Base-by-base conservation (phyloP, 2,888 invertebrate species). In the Drosophila austrosaltans region DNA sequence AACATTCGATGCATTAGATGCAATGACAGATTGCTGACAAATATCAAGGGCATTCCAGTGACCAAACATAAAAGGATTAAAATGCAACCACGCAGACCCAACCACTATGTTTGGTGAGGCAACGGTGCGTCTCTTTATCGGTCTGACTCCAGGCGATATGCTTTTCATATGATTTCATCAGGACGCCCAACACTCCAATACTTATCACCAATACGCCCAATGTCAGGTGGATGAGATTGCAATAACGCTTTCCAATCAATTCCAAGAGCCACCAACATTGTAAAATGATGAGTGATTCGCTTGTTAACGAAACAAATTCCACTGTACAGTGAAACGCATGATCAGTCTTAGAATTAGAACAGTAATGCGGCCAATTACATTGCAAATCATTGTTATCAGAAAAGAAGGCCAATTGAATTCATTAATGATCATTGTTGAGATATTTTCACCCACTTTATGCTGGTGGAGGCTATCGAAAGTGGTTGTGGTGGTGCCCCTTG, bases 261-360 rank as follows among this genome's bases (percentile, higher is more conserved):
- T 40, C 22, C 0, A 0, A 3, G 16, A 36, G 16, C 62, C 54
- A 56, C 16, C 62, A 59, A 22, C 48, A 7, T 16, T 48, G 62
- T 10, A 30, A n/a, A 6, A 61, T 2, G 12, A 77, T 4, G 0
- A 83, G 1, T 0, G 72, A 5, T 30, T 73, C 71, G 22, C 63
- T 56, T 22, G 62, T 6, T 20, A 69, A 66, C 4, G 76, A 42
- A 12, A 79, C 63, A 5, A 71, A 44, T 0, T 61, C 76, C 39
- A 76, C 0, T 1, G 65, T 40, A 53, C 65, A 67, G 53, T 63
- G 72, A 36, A 69, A 67, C 4, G 71, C 71, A 10, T 81, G 82
- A 20, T 54, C 28, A 1, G 77, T 61, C 0, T 59, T 4, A 79
- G 28, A 2, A 28, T 6, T 0, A 69, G 8, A 0, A 83, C 1